Evolutionary conservation across 35 echinoderm and acorn worm genomes (phyloP).

Genomic region (Apostichopus japonicus): DNA sequence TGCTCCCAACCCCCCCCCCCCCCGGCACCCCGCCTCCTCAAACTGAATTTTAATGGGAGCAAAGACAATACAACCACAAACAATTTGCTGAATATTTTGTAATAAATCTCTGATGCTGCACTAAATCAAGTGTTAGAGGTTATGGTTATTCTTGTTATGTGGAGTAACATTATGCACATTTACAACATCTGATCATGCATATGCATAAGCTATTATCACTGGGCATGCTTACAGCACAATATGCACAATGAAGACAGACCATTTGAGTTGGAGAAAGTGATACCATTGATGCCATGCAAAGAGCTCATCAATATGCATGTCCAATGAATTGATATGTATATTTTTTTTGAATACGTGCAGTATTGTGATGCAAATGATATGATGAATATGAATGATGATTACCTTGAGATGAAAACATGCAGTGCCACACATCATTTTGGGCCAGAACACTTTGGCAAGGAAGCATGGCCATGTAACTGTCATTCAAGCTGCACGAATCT

Average conservation of each 20-base stretch:
- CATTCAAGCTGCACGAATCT: conserved; percentile 50
- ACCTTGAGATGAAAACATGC: conserved; percentile 46
- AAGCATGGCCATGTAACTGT: conserved; percentile 21
- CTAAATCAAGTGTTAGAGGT: too few relatives aligned
- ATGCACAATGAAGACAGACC: not conserved
- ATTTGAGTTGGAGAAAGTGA: not conserved
- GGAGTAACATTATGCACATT: not conserved
- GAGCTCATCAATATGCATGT: conserved; percentile 1
- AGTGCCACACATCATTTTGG: conserved; percentile 63
- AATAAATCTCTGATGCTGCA: too few relatives aligned
- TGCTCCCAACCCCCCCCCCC: too few relatives aligned
- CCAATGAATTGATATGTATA: conserved; percentile 4
- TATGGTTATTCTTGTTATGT: too few relatives aligned
- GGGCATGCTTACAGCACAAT: not conserved
- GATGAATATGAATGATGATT: conserved; percentile 3
- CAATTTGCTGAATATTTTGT: too few relatives aligned
- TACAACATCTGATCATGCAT: not conserved
- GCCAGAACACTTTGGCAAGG: conserved; percentile 48
- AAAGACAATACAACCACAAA: too few relatives aligned
- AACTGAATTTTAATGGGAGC: too few relatives aligned
- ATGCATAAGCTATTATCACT: conserved; percentile 44
- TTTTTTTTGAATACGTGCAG: conserved; percentile 14
- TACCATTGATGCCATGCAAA: not conserved
- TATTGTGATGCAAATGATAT: conserved; percentile 30
- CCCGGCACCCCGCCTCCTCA: too few relatives aligned